Evolutionary conservation across 2,888 invertebrate genomes (phyloP), one percentile per base, ranked within the genome.

Genomic region (Automeris io): DNA sequence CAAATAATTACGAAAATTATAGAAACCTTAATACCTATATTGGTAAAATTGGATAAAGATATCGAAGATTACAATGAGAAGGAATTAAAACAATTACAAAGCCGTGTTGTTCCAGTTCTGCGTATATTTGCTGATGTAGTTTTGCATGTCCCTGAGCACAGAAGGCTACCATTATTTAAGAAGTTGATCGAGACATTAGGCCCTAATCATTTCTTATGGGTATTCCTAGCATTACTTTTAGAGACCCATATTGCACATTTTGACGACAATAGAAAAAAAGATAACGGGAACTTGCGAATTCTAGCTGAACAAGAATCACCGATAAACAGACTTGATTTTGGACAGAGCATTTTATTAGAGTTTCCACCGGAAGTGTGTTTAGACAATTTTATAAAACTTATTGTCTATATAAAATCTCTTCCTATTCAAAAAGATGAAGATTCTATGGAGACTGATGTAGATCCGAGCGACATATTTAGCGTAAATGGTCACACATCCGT

Each of bases 51-150:
- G 1, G 76, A 85, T 19, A 75, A 63, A 46, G 59, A 61, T 35
- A 68, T 82, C 13, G 69, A 76, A 18, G 76, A 81, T 32, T 66
- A 74, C 25, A 63, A 68, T 1, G 71, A 73, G 2, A 74, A 71
- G 36, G 75, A 79, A 32, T 45, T 80, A 0, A 70, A 88, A 2
- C 67, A 80, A 33, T 49, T 87, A 39, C 78, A 85, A 45, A 72
- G 72, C 35, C 83, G 78, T 3, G 88, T 90, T 0, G 88, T 91
- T 22, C 90, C 91, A 1, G 91, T 97, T 9, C 79, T 97, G 12
- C 90, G 96, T 32, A 95, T 98, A 32, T 99, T 99, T 70, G 94
- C 97, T 0, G 95, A 95, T 58, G 95, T 96, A 0, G 89, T 97
- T 31, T 87, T 95, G 0, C 96, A 99, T 73, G 95, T 99, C 9